Conservation (phyloP, 2,113 vertebrate species). For the Pollimyrus isidori region DNA sequence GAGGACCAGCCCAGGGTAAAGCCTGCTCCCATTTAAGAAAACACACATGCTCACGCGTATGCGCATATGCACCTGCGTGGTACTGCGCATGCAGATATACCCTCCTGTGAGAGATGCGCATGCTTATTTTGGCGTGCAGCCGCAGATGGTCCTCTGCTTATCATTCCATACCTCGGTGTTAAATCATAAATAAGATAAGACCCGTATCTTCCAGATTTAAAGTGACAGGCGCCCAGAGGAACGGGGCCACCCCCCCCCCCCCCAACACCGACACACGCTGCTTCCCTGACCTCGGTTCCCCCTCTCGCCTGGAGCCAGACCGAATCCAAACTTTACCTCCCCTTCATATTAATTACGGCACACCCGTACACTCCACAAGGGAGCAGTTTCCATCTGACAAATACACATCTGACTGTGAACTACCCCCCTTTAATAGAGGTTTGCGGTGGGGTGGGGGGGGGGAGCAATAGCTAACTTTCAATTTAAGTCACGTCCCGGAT, state of each 20-base stretch:
- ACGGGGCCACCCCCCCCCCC: neutral
- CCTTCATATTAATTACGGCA: neutral
- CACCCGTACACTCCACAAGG: neutral
- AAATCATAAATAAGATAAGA: neutral
- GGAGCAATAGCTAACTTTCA: neutral
- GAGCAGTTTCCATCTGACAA: neutral
- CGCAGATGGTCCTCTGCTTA: neutral
- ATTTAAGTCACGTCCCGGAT: neutral
- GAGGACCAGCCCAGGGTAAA: conserved; percentile 29
- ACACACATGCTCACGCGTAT: neutral
- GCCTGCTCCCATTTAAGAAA: conserved; percentile 32
- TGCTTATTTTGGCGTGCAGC: neutral
- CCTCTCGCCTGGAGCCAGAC: neutral
- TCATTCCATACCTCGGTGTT: neutral
- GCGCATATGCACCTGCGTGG: conserved; percentile 8
- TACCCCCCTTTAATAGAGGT: neutral
- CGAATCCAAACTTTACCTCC: neutral
- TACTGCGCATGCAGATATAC: neutral
- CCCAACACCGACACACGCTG: neutral
- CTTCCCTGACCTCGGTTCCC: neutral
- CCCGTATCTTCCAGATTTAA: neutral
- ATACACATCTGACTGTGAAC: neutral
- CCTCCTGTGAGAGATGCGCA: neutral
- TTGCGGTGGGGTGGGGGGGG: neutral
- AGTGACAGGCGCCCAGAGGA: neutral